Base-by-base conservation (phyloP, 2,888 invertebrate species). In the Ectemnius cavifrons region DNA sequence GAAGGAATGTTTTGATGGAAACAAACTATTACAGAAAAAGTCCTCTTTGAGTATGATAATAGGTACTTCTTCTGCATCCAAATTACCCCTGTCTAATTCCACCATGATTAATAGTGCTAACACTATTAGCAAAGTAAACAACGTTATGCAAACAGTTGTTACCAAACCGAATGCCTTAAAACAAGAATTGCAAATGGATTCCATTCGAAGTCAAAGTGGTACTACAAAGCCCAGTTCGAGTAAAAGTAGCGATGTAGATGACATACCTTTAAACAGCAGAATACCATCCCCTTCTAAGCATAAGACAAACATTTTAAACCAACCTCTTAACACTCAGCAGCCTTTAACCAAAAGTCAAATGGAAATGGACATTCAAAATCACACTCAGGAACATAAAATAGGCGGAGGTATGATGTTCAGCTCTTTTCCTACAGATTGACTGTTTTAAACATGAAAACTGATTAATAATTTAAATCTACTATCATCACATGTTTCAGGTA, bases 1-100 rank as follows among this genome's bases (percentile, higher is more conserved):
- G 78, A 94, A 93, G 85, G 92, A 91, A 1, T 83, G 84, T 20
- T 85, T 86, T 20, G 91, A 91, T 49, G 89, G 89, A 18, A 88
- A 87, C 78, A 91, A 90, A 67, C 74, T 90, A 23, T 71, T 91
- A 76, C 91, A 90, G 75, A 91, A 91, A 78, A 91, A 90, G 73
- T 83, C 83, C 60, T 88, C 90, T 4, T 71, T 90, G 63, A 89
- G 85, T 73, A 86, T 89, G 90, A 87, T 91, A 69, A 88, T 90
- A 72, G 87, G 87, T 75, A 83, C 87, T 59, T 85, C 88, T 49
- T 85, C 88, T 45, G 80, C 88, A 67, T 87, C 89, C 58, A 90
- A 91, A 80, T 80, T 90, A 81, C 87, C 90, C 73, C 84, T 90
- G 62, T 83, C 89, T 23, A 90, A 89, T 81, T 89, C 89, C 37